Conservation (phyloP, 2,113 vertebrate genomes). For the Tupaia tana region DNA sequence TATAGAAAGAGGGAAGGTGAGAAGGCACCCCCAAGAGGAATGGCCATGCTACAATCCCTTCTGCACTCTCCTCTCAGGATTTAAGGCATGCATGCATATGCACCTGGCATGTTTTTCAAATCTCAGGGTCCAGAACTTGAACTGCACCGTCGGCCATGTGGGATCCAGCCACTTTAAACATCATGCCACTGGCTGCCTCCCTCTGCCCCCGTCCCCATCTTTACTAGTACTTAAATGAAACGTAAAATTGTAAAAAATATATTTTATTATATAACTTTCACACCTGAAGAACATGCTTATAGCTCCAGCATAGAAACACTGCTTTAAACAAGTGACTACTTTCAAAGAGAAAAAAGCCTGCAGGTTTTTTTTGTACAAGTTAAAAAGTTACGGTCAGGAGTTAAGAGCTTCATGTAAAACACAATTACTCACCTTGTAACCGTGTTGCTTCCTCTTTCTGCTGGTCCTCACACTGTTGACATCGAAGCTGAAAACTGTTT, state of each 20-base stretch:
- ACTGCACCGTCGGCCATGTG: too few species aligned
- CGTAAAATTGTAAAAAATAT: neutral
- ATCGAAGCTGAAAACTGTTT: slow-evolving; percentile 90
- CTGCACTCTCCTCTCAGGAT: too few species aligned
- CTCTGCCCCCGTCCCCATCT: too few species aligned
- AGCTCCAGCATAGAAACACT: slow-evolving; percentile 5
- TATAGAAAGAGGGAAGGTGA: too few species aligned
- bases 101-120: too few species aligned
- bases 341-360: neutral
- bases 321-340: neutral
- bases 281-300: neutral
- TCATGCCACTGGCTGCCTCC: too few species aligned
- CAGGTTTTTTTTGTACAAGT: neutral
- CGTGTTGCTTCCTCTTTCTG: slow-evolving; percentile 88
- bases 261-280: slow-evolving; percentile 18
- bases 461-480: slow-evolving; percentile 89
- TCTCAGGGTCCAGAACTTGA: too few species aligned
- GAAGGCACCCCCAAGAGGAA: too few species aligned
- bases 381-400: neutral
- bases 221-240: slow-evolving; percentile 38
- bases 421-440: slow-evolving; percentile 89
- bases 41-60: too few species aligned
- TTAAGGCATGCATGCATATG: too few species aligned
- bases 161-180: too few species aligned
- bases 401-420: slow-evolving; percentile 34